phyloP scores from a whole-genome alignment of 2,888 invertebrate species.

The Macropis europaea region DNA sequence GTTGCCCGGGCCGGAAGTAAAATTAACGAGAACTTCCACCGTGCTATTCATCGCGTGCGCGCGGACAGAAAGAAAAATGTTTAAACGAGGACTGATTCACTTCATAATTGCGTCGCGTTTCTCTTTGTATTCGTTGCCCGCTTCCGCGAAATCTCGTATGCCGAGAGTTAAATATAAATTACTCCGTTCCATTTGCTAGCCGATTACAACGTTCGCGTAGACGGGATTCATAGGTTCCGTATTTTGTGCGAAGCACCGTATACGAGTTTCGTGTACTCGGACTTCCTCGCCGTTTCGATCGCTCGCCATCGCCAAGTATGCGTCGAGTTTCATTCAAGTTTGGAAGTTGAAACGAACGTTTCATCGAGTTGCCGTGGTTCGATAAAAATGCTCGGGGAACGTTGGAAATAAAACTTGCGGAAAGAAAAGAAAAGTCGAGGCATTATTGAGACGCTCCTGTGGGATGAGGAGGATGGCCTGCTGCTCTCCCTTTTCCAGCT shows the following conservation, averaged over 20 bases:
- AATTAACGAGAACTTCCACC: neutral
- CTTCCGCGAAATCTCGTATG: neutral
- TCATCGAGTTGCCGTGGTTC: neutral
- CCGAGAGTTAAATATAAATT: neutral
- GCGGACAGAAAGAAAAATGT: neutral
- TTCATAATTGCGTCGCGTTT: neutral
- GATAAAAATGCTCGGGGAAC: constrained; percentile 3
- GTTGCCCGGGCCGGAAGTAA: neutral
- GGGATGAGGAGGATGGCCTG: neutral
- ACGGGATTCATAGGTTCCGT: no score
- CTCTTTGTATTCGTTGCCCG: no score
- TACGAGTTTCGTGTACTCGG: neutral
- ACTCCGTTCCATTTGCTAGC: no score
- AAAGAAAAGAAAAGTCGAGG: neutral
- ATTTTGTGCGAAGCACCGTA: neutral
- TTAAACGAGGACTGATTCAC: neutral
- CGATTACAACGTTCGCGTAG: no score
- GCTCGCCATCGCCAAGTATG: neutral
- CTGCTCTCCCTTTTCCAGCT: neutral
- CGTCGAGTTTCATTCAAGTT: neutral
- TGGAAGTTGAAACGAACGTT: neutral
- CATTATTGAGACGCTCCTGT: constrained; percentile 16
- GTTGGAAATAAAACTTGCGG: constrained; percentile 1
- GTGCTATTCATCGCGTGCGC: neutral
- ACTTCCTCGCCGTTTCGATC: no score